Conservation (phyloP, 2,113 vertebrate species). For the Brevimyrus niger region DNA sequence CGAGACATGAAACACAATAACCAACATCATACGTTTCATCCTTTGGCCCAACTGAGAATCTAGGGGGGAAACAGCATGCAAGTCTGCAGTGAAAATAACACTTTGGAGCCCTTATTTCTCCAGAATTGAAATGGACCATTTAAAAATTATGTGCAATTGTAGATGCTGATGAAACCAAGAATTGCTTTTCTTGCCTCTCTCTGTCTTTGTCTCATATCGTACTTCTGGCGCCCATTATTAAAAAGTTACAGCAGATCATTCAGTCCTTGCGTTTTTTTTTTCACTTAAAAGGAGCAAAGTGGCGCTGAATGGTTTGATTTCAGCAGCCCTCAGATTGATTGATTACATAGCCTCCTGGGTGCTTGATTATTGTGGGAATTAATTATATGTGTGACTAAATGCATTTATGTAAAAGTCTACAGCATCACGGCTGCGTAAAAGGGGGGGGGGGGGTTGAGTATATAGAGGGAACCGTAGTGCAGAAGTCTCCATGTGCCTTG, state of each 20-base stretch:
- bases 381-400: constrained; percentile 10
- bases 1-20: background rate
- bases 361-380: constrained; percentile 10
- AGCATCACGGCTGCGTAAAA: background rate
- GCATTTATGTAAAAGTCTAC: constrained; percentile 5
- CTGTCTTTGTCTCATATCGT: background rate
- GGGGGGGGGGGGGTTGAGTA: background rate
- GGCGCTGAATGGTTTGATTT: background rate
- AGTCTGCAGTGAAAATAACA: background rate
- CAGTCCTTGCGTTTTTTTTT: background rate
- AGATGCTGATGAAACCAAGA: background rate
- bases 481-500: constrained; percentile 16
- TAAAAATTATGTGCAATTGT: constrained; percentile 7
- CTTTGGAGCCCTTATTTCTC: background rate
- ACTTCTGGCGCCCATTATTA: background rate
- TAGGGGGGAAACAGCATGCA: background rate
- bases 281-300: background rate
- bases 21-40: background rate
- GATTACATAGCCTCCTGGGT: background rate
- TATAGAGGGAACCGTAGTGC: background rate
- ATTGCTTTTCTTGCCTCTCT: background rate
- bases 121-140: background rate
- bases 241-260: background rate
- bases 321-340: constrained; percentile 7
- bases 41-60: background rate